Evolutionary conservation across 64 coral and sea anemone genomes (phyloP).

Genomic region (Actinia tenebrosa): DNA sequence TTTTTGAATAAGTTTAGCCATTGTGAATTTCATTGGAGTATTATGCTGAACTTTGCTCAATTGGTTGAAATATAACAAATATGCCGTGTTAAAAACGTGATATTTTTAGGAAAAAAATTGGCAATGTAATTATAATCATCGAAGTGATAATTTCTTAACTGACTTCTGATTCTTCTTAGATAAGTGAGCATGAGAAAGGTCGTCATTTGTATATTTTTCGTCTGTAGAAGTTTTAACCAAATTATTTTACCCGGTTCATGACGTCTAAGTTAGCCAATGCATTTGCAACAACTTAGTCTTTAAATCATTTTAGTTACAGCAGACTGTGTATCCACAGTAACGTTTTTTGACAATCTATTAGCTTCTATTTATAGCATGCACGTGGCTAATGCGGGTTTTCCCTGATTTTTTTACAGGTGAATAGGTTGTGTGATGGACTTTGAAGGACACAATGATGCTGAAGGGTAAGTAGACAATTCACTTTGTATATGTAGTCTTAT

Average conservation of each 20-base stretch:
- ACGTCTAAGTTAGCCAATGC: neutral
- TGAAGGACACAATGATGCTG: constrained; percentile 45
- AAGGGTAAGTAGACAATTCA: constrained; percentile 40
- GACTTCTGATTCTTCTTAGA: neutral
- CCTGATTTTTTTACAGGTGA: constrained; percentile 49
- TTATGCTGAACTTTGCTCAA: neutral
- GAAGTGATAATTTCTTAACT: neutral
- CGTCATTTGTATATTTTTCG: neutral
- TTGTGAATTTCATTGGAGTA: neutral
- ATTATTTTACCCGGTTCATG: neutral
- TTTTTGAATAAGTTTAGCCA: neutral
- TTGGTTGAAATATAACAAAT: neutral
- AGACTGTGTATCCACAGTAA: neutral
- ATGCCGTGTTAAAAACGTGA: neutral
- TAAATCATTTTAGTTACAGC: neutral
- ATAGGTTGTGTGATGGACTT: constrained; percentile 44
- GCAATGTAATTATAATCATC: neutral
- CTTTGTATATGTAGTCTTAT: neutral
- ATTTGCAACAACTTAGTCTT: neutral
- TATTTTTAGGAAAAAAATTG: neutral
- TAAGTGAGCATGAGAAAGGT: neutral
- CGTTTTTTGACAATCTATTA: neutral
- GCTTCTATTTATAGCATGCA: constrained; percentile 19
- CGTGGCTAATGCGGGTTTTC: constrained; percentile 64
- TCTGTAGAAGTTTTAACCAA: neutral